Percentiles rank a stretch among this genome's conserved stretches.
These are phyloP conservation scores for Lochmaea capreae DNA, from an alignment of 2,888 invertebrate species.

Conservation along the genomic window DNA sequence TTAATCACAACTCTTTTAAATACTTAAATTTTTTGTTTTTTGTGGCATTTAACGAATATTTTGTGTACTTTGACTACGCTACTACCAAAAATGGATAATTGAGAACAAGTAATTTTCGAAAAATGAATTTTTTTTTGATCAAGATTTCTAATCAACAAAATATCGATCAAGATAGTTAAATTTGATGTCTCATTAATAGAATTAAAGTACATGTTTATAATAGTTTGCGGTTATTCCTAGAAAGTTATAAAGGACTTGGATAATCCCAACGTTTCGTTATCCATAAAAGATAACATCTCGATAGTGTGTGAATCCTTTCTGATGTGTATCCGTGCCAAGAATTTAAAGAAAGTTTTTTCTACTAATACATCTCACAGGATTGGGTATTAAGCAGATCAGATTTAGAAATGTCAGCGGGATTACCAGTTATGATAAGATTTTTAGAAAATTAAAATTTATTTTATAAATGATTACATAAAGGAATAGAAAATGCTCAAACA, in stretches of 20 bases:
- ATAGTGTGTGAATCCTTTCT: conserved; percentile 50
- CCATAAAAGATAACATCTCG: conserved; percentile 51
- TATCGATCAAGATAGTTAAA: background rate
- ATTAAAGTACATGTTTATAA: background rate
- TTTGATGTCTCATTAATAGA: background rate
- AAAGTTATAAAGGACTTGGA: conserved; percentile 45
- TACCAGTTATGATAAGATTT: background rate
- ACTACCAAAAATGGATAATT: too few species aligned
- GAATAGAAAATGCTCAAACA: too few species aligned
- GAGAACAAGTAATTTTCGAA: too few species aligned
- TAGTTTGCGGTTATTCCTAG: background rate
- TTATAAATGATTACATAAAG: background rate
- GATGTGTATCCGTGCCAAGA: conserved; percentile 49
- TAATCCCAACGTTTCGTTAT: conserved; percentile 50
- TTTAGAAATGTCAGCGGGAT: background rate
- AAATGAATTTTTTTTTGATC: too few species aligned
- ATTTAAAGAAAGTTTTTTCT: conserved; percentile 45
- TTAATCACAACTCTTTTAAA: too few species aligned
- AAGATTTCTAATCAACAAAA: too few species aligned
- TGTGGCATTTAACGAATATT: too few species aligned
- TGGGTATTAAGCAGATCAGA: background rate
- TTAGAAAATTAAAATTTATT: background rate
- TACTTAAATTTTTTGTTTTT: too few species aligned
- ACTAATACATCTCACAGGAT: conserved; percentile 12
- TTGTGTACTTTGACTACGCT: too few species aligned